Evolutionary conservation across 2,888 invertebrate genomes (phyloP).

Genomic region (Belgica antarctica): DNA sequence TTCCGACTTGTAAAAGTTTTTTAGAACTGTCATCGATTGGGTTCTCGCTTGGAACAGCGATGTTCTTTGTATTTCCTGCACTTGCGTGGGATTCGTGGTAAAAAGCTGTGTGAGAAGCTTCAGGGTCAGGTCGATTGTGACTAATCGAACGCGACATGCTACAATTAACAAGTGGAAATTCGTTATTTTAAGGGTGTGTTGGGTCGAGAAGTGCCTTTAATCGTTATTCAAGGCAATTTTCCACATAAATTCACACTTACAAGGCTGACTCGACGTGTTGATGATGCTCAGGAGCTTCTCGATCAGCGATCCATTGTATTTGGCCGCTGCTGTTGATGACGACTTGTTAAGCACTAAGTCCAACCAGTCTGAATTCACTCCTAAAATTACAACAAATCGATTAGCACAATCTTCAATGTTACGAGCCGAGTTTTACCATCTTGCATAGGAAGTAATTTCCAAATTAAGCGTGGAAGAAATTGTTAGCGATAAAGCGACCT

Average conservation of each 20-base stretch:
- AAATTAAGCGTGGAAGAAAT: neutral
- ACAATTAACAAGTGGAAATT: slow-evolving; percentile 46
- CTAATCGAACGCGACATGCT: slow-evolving; percentile 85
- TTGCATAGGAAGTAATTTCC: neutral
- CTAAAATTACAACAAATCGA: slow-evolving; percentile 56
- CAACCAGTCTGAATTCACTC: slow-evolving; percentile 76
- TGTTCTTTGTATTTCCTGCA: slow-evolving; percentile 56
- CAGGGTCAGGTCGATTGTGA: slow-evolving; percentile 86
- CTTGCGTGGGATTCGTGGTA: slow-evolving; percentile 49
- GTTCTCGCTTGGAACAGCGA: slow-evolving; percentile 70
- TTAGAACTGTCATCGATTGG: slow-evolving; percentile 77
- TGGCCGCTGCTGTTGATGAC: slow-evolving; percentile 58
- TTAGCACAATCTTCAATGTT: neutral
- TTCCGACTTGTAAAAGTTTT: slow-evolving; percentile 95
- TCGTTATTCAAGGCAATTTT: no score
- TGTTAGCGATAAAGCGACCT: slow-evolving; percentile 27
- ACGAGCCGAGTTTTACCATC: slow-evolving; percentile 28
- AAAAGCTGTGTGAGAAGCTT: slow-evolving; percentile 68
- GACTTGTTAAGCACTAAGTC: slow-evolving; percentile 74
- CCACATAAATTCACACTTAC: slow-evolving; percentile 61
- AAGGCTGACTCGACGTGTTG: slow-evolving; percentile 78
- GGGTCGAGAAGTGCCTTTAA: no score
- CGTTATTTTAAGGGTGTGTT: no score
- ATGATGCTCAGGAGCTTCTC: slow-evolving; percentile 82
- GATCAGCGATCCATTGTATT: slow-evolving; percentile 78